phyloP scores from a whole-genome alignment of 2,797 vertebrate genomes.

The Hydrocynus forskahlii region DNA sequence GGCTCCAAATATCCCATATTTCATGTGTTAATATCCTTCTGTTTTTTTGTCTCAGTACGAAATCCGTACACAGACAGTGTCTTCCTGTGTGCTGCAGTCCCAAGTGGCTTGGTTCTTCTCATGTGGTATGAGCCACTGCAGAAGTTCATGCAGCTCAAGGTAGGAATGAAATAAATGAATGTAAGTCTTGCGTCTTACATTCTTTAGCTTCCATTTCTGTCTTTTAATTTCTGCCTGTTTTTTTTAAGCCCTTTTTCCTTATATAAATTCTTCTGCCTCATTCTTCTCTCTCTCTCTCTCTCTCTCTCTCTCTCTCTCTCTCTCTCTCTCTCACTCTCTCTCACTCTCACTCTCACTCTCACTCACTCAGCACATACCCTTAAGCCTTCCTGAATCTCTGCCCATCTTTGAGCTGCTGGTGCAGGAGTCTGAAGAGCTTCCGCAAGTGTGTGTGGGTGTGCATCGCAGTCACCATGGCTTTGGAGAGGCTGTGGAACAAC shows the following conservation, averaged over 20 bases:
- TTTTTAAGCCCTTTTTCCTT: background rate
- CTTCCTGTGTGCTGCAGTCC: conserved; percentile 74
- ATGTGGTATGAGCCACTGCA: conserved; percentile 82
- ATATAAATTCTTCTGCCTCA: background rate
- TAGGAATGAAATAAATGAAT: conserved; percentile 56
- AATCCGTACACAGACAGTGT: conserved; percentile 78
- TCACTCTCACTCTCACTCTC: too few species aligned
- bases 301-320: too few species aligned
- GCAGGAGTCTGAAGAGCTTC: conserved; percentile 74
- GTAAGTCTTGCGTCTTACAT: background rate
- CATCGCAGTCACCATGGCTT: conserved; percentile 45
- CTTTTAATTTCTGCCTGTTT: background rate
- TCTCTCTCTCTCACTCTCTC: too few species aligned
- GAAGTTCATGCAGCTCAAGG: conserved; percentile 83
- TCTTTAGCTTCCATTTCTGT: background rate
- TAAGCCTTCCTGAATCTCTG: conserved; percentile 72
- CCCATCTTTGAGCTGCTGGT: conserved; percentile 78
- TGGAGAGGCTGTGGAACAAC: conserved; percentile 56
- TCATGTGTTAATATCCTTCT: background rate
- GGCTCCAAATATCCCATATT: background rate
- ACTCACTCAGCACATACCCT: conserved; percentile 74
- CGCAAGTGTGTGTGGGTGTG: conserved; percentile 76
- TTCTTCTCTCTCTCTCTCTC: background rate
- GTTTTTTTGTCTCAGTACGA: conserved; percentile 49
- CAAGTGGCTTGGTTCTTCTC: conserved; percentile 73